Percentiles rank a stretch among this genome's conserved stretches.
Evolutionary conservation across 2,797 vertebrate species (phyloP).

Genomic region (Hylomyscus alleni): DNA sequence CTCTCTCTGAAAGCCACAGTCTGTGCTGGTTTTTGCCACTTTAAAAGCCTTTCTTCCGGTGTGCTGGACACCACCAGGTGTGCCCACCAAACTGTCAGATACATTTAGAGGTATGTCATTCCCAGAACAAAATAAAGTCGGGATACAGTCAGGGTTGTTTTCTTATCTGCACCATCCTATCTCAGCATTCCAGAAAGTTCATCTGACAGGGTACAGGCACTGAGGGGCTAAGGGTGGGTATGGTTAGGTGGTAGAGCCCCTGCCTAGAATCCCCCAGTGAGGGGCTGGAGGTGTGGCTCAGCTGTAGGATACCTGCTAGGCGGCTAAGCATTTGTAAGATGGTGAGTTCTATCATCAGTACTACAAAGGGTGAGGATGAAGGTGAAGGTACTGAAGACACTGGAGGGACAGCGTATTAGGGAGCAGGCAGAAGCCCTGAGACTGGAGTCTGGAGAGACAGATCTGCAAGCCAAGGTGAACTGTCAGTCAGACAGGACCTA

Average conservation of each 20-base stretch:
- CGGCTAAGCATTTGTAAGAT: no score
- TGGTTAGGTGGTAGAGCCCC: not conserved
- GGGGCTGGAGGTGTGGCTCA: not conserved
- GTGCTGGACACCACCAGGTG: constrained; percentile 43
- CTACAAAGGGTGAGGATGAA: not conserved
- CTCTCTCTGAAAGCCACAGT: constrained; percentile 54
- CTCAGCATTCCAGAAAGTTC: not conserved
- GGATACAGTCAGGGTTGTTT: not conserved
- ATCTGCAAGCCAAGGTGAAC: not conserved
- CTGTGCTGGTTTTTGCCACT: not conserved
- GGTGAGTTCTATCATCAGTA: not conserved
- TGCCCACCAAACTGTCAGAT: constrained; percentile 20
- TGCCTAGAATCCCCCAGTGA: not conserved
- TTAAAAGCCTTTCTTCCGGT: constrained; percentile 46
- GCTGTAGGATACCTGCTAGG: not conserved
- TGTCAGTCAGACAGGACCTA: no score
- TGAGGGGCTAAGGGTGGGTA: not conserved
- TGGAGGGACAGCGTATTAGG: not conserved
- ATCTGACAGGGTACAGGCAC: no score
- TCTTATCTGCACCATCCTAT: constrained; percentile 3
- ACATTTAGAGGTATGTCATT: constrained; percentile 71
- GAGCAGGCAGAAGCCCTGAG: not conserved
- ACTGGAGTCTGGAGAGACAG: not conserved
- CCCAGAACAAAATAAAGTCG: not conserved
- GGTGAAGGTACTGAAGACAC: not conserved